Evolutionary conservation across 2,888 invertebrate species (phyloP).

Genomic region (Leucoptera coffeella): DNA sequence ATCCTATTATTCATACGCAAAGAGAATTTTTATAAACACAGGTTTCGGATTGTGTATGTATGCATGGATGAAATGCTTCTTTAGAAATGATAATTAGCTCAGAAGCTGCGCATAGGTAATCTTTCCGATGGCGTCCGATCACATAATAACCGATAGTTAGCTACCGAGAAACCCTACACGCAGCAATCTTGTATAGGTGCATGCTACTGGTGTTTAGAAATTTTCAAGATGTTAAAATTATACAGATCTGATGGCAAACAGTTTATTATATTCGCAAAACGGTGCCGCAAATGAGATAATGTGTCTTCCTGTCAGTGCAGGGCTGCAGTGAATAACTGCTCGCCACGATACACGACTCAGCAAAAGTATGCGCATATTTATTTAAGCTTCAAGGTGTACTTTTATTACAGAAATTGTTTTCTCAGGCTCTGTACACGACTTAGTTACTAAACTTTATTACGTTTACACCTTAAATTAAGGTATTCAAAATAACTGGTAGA

Average conservation of each 20-base stretch:
- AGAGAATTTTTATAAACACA: too few relatives aligned
- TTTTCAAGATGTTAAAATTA: slow-evolving; percentile 1
- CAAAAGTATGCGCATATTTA: slow-evolving; percentile 23
- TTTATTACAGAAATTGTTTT: too few relatives aligned
- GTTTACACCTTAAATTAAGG: too few relatives aligned
- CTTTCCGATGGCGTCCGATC: neutral
- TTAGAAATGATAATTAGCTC: too few relatives aligned
- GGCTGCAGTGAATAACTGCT: slow-evolving; percentile 12
- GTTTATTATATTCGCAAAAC: slow-evolving; percentile 4
- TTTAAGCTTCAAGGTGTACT: slow-evolving; percentile 1
- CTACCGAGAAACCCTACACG: neutral
- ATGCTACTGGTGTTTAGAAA: slow-evolving; percentile 3
- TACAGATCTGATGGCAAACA: slow-evolving; percentile 1
- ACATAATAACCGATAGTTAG: neutral
- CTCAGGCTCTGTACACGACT: too few relatives aligned
- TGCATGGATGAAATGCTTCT: too few relatives aligned
- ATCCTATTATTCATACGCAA: too few relatives aligned
- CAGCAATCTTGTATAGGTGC: slow-evolving; percentile 1
- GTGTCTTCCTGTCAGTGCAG: slow-evolving; percentile 14
- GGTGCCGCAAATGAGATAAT: slow-evolving; percentile 13
- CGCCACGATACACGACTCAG: slow-evolving; percentile 9
- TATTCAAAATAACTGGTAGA: too few relatives aligned
- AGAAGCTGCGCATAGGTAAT: too few relatives aligned
- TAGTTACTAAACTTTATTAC: too few relatives aligned
- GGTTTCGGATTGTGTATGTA: too few relatives aligned